These are phyloP conservation scores for Cheumatopsyche charites DNA, from an alignment of 1,140 invertebrate species.

Conservation along the genomic window DNA sequence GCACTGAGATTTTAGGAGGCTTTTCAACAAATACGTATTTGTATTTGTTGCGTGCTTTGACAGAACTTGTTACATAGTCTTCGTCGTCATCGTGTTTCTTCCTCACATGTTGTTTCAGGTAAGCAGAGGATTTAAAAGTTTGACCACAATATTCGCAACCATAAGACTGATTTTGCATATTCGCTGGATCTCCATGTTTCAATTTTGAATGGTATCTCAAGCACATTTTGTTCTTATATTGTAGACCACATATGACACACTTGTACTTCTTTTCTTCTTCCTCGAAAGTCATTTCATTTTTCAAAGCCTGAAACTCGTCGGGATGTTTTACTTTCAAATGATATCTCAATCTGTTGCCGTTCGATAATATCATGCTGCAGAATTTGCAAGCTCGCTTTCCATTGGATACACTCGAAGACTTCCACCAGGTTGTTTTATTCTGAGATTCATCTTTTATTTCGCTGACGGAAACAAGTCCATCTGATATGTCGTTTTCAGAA, in stretches of 20 bases:
- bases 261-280: slow-evolving; percentile 20
- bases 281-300: background rate
- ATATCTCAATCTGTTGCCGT: slow-evolving; percentile 23
- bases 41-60: background rate
- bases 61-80: background rate
- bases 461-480: background rate
- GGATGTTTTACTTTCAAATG: slow-evolving; percentile 22
- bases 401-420: background rate
- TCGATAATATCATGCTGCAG: slow-evolving; percentile 6
- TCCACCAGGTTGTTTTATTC: slow-evolving; percentile 20
- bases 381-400: slow-evolving; percentile 23
- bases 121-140: background rate
- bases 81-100: slow-evolving; percentile 15
- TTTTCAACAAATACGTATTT: background rate
- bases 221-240: slow-evolving; percentile 25
- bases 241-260: slow-evolving; percentile 24
- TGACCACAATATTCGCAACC: slow-evolving; percentile 19
- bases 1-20: background rate
- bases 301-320: slow-evolving; percentile 6
- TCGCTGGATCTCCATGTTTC: slow-evolving; percentile 14
- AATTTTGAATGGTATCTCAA: slow-evolving; percentile 13
- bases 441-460: background rate
- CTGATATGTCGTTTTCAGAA: slow-evolving; percentile 4
- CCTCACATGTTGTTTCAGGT: slow-evolving; percentile 13
- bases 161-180: background rate